Evolutionary conservation across 1,140 invertebrate species (phyloP).

Genomic region (Oreohelix idahoensis): DNA sequence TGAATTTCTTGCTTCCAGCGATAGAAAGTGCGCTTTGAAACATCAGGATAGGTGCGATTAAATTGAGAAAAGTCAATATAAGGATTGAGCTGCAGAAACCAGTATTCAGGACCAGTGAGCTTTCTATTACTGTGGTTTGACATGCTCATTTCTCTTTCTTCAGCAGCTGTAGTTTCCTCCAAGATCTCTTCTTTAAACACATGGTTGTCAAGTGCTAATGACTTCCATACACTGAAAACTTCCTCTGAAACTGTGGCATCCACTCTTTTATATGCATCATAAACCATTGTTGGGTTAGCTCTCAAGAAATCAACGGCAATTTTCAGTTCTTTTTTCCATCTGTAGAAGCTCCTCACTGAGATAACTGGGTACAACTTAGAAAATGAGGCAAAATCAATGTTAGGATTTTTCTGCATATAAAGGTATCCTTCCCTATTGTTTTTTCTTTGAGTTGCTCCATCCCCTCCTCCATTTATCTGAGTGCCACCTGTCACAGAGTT

Average conservation of each 20-base stretch:
- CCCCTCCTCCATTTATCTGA: neutral
- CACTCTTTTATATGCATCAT: conserved; percentile 12
- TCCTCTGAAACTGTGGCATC: conserved; percentile 38
- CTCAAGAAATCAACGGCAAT: conserved; percentile 38
- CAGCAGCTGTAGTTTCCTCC: neutral
- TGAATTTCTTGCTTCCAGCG: conserved; percentile 47
- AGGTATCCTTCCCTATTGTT: conserved; percentile 29
- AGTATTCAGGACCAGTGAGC: conserved; percentile 37
- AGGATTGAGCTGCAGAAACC: conserved; percentile 47
- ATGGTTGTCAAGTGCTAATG: conserved; percentile 21
- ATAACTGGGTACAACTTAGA: conserved; percentile 39
- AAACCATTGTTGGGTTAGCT: conserved; percentile 33
- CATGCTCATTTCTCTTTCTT: neutral
- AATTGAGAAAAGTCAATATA: conserved; percentile 47
- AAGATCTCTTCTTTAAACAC: neutral
- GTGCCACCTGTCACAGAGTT: neutral
- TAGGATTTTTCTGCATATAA: conserved; percentile 44
- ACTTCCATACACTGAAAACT: conserved; percentile 44
- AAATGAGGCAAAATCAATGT: conserved; percentile 44
- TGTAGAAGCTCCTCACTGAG: conserved; percentile 48
- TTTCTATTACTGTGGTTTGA: conserved; percentile 24
- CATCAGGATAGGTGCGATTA: conserved; percentile 35
- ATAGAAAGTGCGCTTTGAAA: conserved; percentile 44
- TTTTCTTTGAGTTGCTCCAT: neutral
- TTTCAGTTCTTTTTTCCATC: conserved; percentile 46